phyloP scores from a whole-genome alignment of 2,113 vertebrate genomes.

The Cacatua alba region DNA sequence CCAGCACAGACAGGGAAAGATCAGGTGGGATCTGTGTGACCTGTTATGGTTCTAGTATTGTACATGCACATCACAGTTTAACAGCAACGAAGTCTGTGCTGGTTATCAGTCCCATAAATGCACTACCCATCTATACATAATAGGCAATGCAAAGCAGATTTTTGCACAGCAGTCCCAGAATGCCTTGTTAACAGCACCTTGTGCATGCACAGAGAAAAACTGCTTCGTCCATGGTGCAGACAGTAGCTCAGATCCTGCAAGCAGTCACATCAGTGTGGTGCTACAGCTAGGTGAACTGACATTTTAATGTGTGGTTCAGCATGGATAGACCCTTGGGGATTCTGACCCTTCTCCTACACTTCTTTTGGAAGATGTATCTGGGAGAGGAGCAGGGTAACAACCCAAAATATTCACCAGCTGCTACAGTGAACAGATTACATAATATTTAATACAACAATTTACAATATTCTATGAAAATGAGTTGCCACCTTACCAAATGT shows the following conservation, averaged over 20 bases:
- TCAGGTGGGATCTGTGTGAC: neutral
- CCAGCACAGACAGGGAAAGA: neutral
- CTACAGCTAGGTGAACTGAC: neutral
- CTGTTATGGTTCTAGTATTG: neutral
- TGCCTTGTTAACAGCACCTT: neutral
- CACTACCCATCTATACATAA: too few species aligned
- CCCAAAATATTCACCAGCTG: neutral
- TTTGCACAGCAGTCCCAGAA: neutral
- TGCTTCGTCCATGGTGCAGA: rapidly evolving
- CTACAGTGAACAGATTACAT: neutral
- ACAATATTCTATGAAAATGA: neutral
- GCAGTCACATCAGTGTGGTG: neutral
- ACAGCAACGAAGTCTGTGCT: neutral
- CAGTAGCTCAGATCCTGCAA: neutral
- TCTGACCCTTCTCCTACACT: neutral
- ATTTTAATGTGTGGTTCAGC: neutral
- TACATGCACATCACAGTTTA: neutral
- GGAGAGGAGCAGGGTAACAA: neutral
- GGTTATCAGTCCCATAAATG: neutral
- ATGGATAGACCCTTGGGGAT: neutral
- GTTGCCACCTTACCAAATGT: neutral
- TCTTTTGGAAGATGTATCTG: neutral
- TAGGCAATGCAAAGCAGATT: neutral
- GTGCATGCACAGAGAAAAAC: neutral
- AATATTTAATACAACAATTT: neutral